Percentiles rank a stretch among this genome's conserved stretches.
phyloP scores from a whole-genome alignment of 1,140 invertebrate species.

The Hormaphis cornu region DNA sequence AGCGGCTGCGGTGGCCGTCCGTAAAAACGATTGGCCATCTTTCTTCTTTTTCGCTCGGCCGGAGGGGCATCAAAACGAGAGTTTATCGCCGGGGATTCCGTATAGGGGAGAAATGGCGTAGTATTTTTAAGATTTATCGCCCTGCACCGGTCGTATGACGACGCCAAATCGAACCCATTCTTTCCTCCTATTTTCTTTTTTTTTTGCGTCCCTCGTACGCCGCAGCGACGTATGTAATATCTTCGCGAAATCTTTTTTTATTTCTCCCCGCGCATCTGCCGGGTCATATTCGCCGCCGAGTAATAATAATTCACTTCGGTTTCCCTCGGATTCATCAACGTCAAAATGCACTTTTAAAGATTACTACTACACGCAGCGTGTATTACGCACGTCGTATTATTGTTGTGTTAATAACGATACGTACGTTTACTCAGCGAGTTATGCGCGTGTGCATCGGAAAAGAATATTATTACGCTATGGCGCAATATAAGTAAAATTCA shows the following conservation, averaged over 20 bases:
- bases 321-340: conserved; percentile 2
- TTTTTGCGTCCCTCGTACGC: too few species aligned
- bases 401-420: not conserved
- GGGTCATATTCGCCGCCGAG: not conserved
- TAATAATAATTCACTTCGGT: not conserved
- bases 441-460: not conserved
- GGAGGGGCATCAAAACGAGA: conserved; percentile 29
- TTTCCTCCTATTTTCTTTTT: not conserved
- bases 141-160: conserved; percentile 13
- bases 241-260: conserved; percentile 1
- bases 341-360: conserved; percentile 2
- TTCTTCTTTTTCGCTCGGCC: not conserved
- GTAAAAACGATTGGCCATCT: conserved; percentile 31
- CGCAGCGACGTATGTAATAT: not conserved
- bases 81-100: conserved; percentile 16
- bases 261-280: not conserved
- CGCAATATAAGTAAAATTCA: too few species aligned
- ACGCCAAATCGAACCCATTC: conserved; percentile 31
- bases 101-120: conserved; percentile 29
- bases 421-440: not conserved
- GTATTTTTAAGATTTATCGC: conserved; percentile 31
- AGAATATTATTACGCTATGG: too few species aligned
- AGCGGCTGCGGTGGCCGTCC: not conserved
- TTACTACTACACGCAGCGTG: not conserved
- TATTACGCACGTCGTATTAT: not conserved